Evolutionary conservation across 2,113 vertebrate species (phyloP), one percentile per base, ranked within the genome.

Genomic region (Suricata suricatta): DNA sequence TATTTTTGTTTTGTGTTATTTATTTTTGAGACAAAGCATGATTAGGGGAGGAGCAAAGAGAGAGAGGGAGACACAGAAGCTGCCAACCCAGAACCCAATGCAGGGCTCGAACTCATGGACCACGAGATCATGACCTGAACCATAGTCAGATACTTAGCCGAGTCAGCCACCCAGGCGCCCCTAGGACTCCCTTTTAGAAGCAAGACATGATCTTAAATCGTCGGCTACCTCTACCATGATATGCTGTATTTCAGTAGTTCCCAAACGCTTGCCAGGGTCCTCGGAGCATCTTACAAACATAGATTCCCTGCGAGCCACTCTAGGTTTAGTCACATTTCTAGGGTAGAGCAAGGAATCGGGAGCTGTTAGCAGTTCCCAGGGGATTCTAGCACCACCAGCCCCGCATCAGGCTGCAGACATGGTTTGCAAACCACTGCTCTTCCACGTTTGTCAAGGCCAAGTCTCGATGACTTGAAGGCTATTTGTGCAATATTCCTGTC

Each of bases 321-420:
- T 12, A 31, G 14, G 14, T 52, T 44, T 16, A 38, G 11, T 81
- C 72, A 38, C 2, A 74, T 71, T 27, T 23, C 47, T 33, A 21
- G 44, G 29, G 5, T 1, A 38, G 64, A 76, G 57, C 66, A 2
- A 21, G 68, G n/a, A 71, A 21, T 41, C 2, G 0, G 63, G n/a
- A 44, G 11, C 21, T 38, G 57, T 33, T 27, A 1, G 13, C n/a
- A 27, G 33, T 0, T 14, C 23, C n/a, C 21, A 7, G 11, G 52
- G 11, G 57, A 14, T 15, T 19, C 83, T 27, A 11, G 5, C 0
- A 3, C 69, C 11, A 5, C 38, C 33, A 35, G 44, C 68, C 68
- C 12, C 6, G 21, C 33, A 3, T 7, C 15, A 8, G 47, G 38
- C 57, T 4, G 0, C 6, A 11, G 47, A 7, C 29, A 1, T 68